A percentile compares a stretch with the other conserved stretches of the same genome.
Evolutionary conservation across 2,888 invertebrate species (phyloP).

Genomic region (Tetramorium bicarinatum): DNA sequence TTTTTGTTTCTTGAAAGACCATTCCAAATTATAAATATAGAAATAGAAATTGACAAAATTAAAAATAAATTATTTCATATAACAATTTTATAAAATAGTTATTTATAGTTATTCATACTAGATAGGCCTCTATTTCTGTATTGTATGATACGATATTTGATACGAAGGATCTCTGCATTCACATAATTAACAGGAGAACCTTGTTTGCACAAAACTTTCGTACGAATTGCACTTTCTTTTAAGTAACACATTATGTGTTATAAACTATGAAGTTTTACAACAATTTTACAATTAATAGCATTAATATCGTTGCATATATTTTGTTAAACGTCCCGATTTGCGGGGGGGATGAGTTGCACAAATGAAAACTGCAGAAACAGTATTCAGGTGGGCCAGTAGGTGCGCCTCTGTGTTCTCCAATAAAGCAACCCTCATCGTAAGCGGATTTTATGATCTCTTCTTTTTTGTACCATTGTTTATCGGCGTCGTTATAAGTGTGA

Average conservation of each 20-base stretch:
- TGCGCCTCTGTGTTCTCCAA: constrained; percentile 89
- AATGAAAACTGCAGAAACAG: constrained; percentile 92
- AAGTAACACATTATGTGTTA: constrained; percentile 3
- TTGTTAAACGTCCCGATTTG: constrained; percentile 80
- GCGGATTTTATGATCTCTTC: constrained; percentile 90
- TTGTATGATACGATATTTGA: neutral
- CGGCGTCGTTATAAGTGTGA: constrained; percentile 88
- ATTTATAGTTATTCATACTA: neutral
- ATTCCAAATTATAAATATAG: neutral
- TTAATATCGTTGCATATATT: constrained; percentile 38
- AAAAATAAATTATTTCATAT: neutral
- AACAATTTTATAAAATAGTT: constrained; percentile 10
- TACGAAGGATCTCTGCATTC: neutral
- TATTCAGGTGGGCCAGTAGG: constrained; percentile 89
- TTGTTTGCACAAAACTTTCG: neutral
- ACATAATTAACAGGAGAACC: neutral
- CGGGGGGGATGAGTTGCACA: constrained; percentile 89
- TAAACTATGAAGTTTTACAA: constrained; percentile 46
- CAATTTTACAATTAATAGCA: constrained; percentile 50
- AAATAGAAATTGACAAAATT: constrained; percentile 1
- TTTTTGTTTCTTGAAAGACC: neutral
- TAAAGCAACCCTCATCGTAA: constrained; percentile 91
- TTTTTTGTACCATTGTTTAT: constrained; percentile 89
- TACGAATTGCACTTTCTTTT: neutral
- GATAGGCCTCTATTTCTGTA: neutral